phyloP scores from a whole-genome alignment of 37 sponge, comb jelly and placozoan species.

The Mnemiopsis leidyi region DNA sequence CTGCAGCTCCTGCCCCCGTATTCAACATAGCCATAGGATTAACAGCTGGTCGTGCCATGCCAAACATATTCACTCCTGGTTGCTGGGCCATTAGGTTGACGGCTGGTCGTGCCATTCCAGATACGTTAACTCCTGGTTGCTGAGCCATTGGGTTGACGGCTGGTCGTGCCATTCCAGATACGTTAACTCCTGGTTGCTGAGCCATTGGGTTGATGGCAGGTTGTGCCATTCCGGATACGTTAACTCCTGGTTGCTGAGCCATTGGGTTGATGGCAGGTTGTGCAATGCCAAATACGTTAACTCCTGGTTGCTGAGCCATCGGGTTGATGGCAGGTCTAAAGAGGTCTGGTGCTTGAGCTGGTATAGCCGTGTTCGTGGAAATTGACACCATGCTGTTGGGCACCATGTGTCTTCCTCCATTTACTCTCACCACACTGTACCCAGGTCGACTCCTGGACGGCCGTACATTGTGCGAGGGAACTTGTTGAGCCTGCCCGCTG shows the following conservation, averaged over 20 bases:
- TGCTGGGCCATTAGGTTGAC: not conserved
- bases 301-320: not conserved
- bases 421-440: not conserved
- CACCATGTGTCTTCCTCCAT: constrained; percentile 12
- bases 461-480: not conserved
- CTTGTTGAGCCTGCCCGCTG: not conserved
- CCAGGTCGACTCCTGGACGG: constrained; percentile 9
- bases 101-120: no score
- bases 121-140: not conserved
- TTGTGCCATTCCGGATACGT: not conserved
- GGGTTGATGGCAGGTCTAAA: not conserved
- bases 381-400: not conserved
- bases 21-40: not conserved
- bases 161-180: not conserved
- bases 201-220: not conserved
- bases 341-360: not conserved
- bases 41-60: not conserved
- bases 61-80: not conserved
- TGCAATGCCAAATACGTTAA: not conserved
- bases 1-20: not conserved
- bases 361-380: not conserved
- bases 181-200: not conserved
- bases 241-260: not conserved
- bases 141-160: not conserved
- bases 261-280: not conserved